Conservation (phyloP, 2,113 vertebrate species). For the zebrafish (Danio rerio) region GRCz12tu NC_133177.1:47401501-47402000, state of each 20-base stretch:
- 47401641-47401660: background rate
- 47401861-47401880: background rate
- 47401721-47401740: slow-evolving; percentile 16
- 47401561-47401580: too few relatives aligned
- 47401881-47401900: slow-evolving; percentile 12
- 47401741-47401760: slow-evolving; percentile 7
- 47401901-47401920: slow-evolving; percentile 89
- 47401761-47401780: slow-evolving; percentile 15
- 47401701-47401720: slow-evolving; percentile 20
- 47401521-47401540: too few relatives aligned
- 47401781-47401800: slow-evolving; percentile 18
- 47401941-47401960: slow-evolving; percentile 90
- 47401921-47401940: slow-evolving; percentile 96
- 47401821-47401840: slow-evolving; percentile 25
- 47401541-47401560: too few relatives aligned
- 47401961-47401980: slow-evolving; percentile 90
- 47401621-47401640: background rate
- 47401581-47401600: too few relatives aligned
- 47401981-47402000: slow-evolving; percentile 87
- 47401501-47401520: too few relatives aligned
- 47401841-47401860: slow-evolving; percentile 16
- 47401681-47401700: background rate
- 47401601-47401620: background rate
- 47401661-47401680: background rate
- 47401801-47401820: slow-evolving; percentile 20